Conservation (phyloP, 2,888 invertebrate species). For the Hypolimnas misippus region DNA sequence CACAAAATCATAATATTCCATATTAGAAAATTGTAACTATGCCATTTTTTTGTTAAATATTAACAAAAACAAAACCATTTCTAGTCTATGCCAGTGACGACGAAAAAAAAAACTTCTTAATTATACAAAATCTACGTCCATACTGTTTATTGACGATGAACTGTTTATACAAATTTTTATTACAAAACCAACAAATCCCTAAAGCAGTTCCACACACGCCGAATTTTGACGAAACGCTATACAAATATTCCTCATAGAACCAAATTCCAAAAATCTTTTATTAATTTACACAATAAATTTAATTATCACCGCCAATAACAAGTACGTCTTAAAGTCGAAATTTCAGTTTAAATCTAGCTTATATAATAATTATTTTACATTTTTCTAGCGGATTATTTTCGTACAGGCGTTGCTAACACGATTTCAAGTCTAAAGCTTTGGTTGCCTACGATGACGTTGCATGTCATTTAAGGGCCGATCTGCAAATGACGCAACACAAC, state of each 20-base stretch:
- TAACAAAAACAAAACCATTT: slow-evolving; percentile 41
- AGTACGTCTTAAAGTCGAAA: background rate
- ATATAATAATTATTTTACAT: slow-evolving; percentile 11
- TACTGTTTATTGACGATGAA: slow-evolving; percentile 33
- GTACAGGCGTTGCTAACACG: background rate
- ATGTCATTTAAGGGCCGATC: too few species aligned
- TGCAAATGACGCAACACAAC: too few species aligned
- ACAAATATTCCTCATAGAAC: background rate
- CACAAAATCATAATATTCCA: slow-evolving; percentile 47
- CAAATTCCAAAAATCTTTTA: background rate
- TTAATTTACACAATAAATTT: background rate
- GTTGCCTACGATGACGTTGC: background rate
- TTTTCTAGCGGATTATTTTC: background rate
- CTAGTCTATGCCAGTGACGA: slow-evolving; percentile 14
- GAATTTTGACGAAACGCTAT: slow-evolving; percentile 4
- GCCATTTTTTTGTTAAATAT: slow-evolving; percentile 44
- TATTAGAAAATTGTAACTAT: slow-evolving; percentile 41
- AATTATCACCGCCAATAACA: slow-evolving; percentile 9
- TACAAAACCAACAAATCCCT: background rate
- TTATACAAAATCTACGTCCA: slow-evolving; percentile 50
- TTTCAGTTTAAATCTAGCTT: slow-evolving; percentile 11
- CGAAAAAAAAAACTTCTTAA: slow-evolving; percentile 35
- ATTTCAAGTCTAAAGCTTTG: background rate
- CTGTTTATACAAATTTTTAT: background rate
- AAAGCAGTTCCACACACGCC: background rate